Base-by-base conservation (phyloP, 1,140 invertebrate genomes). In the Nasonia longicornis region DNA sequence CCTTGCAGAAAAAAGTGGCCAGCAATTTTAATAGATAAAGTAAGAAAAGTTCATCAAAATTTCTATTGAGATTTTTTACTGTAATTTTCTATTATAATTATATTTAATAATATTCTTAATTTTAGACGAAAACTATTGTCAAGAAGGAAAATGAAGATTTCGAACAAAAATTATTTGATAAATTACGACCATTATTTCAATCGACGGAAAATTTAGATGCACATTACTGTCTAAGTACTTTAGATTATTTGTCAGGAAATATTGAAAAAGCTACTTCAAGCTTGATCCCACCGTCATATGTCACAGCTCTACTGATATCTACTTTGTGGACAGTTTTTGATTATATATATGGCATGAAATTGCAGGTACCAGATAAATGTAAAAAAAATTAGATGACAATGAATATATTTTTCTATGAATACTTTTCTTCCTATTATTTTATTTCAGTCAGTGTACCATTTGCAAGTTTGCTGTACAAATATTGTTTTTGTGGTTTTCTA, bases 401-500 rank as follows among this genome's bases (percentile, higher is more conserved):
- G 26, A 26, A 48, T 48, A 48, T 48, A 48, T 48, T 48, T 14
- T 48, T 48, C 45, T 48, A 12, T 48, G 14, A 48, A 12, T 48
- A 48, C 14, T 48, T 14, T 26, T 12, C 3, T 12, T 48, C 14
- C 14, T 48, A 52, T 72, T n/a, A 72, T 3, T 38, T 72, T n/a
- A 66, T 77, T 84, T 89, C 85, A 0, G 86, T 29, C 52, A 90
- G 81, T 75, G 16, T 82, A 31, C 87, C 87, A 84, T 86, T 80
- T 64, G 85, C 82, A 26, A 72, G 38, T 85, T 82, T 86, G 69
- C 87, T 88, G 81, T 90, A 90, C 77, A 87, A 87, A 80, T 86
- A 90, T 31, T 85, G 86, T 38, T 83, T 73, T 16, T 84, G 84
- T 67, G 85, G 86, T 76, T 80, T 82, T 79, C 83, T 85, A 66